These are phyloP conservation scores for Pseudanteris insignis DNA, from an alignment of 2,888 invertebrate species.

Conservation along the genomic window DNA sequence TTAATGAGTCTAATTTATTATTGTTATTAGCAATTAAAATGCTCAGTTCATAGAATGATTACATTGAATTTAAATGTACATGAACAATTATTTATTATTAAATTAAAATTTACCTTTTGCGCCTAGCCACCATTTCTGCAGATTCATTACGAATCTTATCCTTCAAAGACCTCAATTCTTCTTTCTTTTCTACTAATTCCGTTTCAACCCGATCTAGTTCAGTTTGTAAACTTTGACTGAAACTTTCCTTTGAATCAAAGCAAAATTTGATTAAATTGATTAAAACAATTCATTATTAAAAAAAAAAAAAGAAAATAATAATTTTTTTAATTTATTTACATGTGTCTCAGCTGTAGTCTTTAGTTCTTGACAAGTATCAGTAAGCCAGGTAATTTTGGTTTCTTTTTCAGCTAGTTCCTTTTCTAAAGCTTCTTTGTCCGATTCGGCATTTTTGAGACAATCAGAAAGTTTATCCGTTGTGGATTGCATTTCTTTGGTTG, in stretches of 20 bases:
- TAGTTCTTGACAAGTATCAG: slow-evolving; percentile 54
- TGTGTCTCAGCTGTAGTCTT: slow-evolving; percentile 60
- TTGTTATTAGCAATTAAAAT: too few relatives aligned
- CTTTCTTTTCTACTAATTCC: slow-evolving; percentile 60
- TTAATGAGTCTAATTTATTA: too few relatives aligned
- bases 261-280: neutral
- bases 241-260: slow-evolving; percentile 53
- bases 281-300: neutral
- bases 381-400: slow-evolving; percentile 53
- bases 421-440: slow-evolving; percentile 52
- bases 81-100: slow-evolving; percentile 1
- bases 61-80: too few relatives aligned
- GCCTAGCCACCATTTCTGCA: slow-evolving; percentile 60
- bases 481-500: slow-evolving; percentile 55
- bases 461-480: slow-evolving; percentile 52
- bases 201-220: slow-evolving; percentile 62
- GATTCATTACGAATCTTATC: slow-evolving; percentile 61
- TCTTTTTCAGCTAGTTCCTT: slow-evolving; percentile 55
- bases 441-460: slow-evolving; percentile 51
- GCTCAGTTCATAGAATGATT: too few relatives aligned
- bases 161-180: slow-evolving; percentile 58
- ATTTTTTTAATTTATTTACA: slow-evolving; percentile 44
- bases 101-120: slow-evolving; percentile 49
- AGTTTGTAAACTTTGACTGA: slow-evolving; percentile 61
- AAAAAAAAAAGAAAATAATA: too few relatives aligned